phyloP scores from a whole-genome alignment of 2,888 invertebrate genomes.

The Bruchidius siliquastri region DNA sequence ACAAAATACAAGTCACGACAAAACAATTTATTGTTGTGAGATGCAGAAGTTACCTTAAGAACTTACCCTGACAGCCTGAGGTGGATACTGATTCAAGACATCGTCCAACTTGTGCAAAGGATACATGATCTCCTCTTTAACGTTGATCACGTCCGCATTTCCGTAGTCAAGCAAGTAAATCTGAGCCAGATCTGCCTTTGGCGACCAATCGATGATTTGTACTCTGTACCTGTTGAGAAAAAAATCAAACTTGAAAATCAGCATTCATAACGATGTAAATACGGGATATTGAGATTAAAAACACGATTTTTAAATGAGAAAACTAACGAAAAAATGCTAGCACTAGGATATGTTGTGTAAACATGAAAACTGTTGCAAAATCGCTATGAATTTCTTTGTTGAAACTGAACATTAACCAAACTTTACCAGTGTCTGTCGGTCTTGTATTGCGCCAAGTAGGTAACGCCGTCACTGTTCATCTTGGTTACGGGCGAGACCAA shows the following conservation, averaged over 20 bases:
- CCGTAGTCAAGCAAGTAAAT: conserved; percentile 57
- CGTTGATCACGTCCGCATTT: conserved; percentile 44
- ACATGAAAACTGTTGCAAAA: too few relatives aligned
- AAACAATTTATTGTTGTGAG: too few relatives aligned
- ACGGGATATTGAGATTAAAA: too few relatives aligned
- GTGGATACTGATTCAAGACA: conserved; percentile 43
- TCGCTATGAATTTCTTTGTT: too few relatives aligned
- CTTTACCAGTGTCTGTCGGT: conserved; percentile 37
- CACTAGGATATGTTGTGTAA: too few relatives aligned
- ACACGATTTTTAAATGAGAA: too few relatives aligned
- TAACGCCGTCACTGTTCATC: conserved; percentile 38
- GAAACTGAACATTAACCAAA: too few relatives aligned
- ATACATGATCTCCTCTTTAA: conserved; percentile 43
- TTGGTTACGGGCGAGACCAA: conserved; percentile 24
- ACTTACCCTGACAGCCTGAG: conserved; percentile 43
- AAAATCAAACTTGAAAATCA: too few relatives aligned
- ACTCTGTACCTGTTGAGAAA: conserved; percentile 41
- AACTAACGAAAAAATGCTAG: too few relatives aligned
- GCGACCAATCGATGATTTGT: conserved; percentile 45
- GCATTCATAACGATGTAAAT: too few relatives aligned
- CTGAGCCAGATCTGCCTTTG: conserved; percentile 44
- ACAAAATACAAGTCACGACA: too few relatives aligned
- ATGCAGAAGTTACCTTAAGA: too few relatives aligned
- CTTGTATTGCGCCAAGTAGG: conserved; percentile 50
- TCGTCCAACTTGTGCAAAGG: conserved; percentile 48